phyloP scores from a whole-genome alignment of 2,113 vertebrate species.

The Engraulis encrasicolus region DNA sequence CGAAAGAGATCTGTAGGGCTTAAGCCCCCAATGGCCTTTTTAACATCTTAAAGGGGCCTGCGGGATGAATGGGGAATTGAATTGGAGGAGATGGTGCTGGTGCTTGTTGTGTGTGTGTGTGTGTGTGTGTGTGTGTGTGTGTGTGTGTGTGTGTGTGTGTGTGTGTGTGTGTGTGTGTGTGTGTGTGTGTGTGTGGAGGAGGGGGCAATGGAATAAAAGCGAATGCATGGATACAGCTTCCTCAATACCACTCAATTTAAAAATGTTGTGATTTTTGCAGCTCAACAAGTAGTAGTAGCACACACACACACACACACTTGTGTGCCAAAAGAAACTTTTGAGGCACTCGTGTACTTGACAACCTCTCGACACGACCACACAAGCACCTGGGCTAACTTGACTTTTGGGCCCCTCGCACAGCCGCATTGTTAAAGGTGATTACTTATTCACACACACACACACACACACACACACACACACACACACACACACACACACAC shows the following conservation, averaged over 20 bases:
- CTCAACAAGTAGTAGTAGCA: not conserved
- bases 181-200: not conserved
- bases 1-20: conserved; percentile 46
- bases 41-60: conserved; percentile 50
- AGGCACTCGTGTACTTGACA: not conserved
- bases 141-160: conserved; percentile 20
- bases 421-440: not conserved
- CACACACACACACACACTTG: not conserved
- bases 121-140: conserved; percentile 21
- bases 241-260: not conserved
- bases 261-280: not conserved
- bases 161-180: not conserved
- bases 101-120: not conserved
- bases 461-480: not conserved
- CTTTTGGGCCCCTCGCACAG: not conserved
- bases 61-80: conserved; percentile 44
- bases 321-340: not conserved
- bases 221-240: not conserved
- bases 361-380: not conserved
- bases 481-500: not conserved
- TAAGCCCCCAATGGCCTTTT: conserved; percentile 47
- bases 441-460: not conserved
- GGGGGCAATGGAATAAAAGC: conserved; percentile 6
- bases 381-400: not conserved
- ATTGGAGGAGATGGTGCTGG: conserved; percentile 22